phyloP scores from a whole-genome alignment of 2,797 vertebrate genomes.

The Chrysocyon brachyurus region DNA sequence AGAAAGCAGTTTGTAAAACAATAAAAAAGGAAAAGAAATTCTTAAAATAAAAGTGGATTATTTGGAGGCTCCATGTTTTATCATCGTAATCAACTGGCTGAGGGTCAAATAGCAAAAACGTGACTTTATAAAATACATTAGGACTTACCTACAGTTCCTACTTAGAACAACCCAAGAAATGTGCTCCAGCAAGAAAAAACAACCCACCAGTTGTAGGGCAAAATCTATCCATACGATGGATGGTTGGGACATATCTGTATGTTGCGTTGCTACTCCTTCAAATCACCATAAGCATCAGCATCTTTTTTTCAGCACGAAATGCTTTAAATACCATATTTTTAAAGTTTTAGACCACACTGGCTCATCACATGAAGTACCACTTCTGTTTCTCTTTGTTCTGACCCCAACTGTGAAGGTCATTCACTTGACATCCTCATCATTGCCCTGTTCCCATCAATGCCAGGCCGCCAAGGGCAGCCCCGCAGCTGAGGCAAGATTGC shows the following conservation, averaged over 20 bases:
- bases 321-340: not conserved
- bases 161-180: not conserved
- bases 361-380: not conserved
- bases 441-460: not conserved
- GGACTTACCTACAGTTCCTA: not conserved
- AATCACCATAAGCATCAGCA: not conserved
- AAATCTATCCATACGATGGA: accelerated
- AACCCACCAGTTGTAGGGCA: not conserved
- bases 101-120: not conserved
- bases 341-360: not conserved
- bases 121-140: not conserved
- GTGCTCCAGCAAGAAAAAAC: not conserved
- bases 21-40: not conserved
- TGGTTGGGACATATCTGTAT: accelerated
- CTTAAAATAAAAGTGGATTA: constrained; percentile 11
- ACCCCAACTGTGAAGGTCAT: not conserved
- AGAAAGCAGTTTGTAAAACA: not conserved
- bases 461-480: accelerated
- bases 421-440: not conserved
- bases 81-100: not conserved
- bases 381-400: not conserved
- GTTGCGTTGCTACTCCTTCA: not conserved
- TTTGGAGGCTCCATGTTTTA: not conserved
- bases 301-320: not conserved
- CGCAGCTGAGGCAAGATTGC: too few relatives aligned